phyloP scores from a whole-genome alignment of 2,888 invertebrate species.

The Ennomos fuscantarius region DNA sequence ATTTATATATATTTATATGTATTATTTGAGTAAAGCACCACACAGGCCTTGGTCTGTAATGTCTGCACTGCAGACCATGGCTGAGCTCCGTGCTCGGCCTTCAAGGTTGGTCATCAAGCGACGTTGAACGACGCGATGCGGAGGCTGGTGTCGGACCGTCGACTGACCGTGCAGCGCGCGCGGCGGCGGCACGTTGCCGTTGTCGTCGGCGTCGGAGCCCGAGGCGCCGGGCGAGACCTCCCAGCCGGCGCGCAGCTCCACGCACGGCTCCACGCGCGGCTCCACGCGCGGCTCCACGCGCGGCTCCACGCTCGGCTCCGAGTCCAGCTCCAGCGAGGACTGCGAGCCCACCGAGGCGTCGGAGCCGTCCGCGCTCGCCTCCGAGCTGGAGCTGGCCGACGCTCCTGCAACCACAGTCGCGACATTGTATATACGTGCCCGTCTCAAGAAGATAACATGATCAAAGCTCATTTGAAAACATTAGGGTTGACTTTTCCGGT shows the following conservation, averaged over 20 bases:
- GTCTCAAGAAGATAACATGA: too few relatives aligned
- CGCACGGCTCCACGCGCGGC: background rate
- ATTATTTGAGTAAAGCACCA: too few relatives aligned
- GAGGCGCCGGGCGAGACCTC: constrained; percentile 52
- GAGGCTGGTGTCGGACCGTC: too few relatives aligned
- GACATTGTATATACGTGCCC: too few relatives aligned
- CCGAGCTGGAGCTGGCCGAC: constrained; percentile 57
- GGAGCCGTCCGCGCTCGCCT: constrained; percentile 49
- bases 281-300: constrained; percentile 42
- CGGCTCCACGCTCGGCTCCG: constrained; percentile 51
- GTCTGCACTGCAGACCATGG: too few relatives aligned
- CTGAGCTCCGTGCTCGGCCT: too few relatives aligned
- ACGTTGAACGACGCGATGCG: too few relatives aligned
- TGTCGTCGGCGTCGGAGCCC: constrained; percentile 59
- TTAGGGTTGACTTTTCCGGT: too few relatives aligned
- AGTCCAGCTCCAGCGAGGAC: constrained; percentile 69
- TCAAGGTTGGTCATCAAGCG: too few relatives aligned
- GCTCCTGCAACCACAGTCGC: constrained; percentile 16
- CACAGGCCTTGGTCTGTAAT: too few relatives aligned
- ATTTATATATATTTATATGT: too few relatives aligned
- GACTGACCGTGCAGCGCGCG: constrained; percentile 18
- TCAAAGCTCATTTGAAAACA: too few relatives aligned
- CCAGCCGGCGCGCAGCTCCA: constrained; percentile 41
- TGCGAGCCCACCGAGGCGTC: constrained; percentile 52
- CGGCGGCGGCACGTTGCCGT: constrained; percentile 52